These are phyloP conservation scores for Cynopterus brachyotis DNA, from an alignment of 2,113 vertebrate genomes.

Conservation along the genomic window DNA sequence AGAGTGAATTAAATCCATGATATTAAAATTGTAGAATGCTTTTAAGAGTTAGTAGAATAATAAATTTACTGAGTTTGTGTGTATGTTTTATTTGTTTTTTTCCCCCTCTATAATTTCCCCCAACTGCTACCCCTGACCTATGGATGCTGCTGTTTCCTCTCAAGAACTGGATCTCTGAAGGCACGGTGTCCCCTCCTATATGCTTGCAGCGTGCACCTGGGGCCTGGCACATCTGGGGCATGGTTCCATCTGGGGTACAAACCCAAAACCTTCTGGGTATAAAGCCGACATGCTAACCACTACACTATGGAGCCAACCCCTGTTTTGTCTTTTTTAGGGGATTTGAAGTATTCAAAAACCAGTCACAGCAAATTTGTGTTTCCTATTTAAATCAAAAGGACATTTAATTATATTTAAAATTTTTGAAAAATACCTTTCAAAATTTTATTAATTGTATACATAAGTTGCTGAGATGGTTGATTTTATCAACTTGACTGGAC, in stretches of 20 bases:
- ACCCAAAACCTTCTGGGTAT: no score
- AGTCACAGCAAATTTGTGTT: background rate
- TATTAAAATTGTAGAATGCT: background rate
- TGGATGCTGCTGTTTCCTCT: no score
- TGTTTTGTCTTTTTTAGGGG: background rate
- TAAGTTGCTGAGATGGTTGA: background rate
- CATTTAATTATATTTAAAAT: background rate
- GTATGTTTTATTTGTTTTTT: no score
- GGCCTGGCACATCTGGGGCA: no score
- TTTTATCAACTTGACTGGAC: background rate
- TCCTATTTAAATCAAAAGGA: background rate
- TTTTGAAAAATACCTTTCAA: background rate
- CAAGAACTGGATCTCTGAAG: no score
- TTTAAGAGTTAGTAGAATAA: background rate
- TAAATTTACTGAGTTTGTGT: background rate
- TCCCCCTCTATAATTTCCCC: no score
- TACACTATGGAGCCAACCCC: no score
- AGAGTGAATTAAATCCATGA: background rate
- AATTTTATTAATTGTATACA: background rate
- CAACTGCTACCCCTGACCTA: no score
- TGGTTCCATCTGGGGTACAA: no score
- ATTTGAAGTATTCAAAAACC: background rate
- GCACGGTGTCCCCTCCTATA: no score
- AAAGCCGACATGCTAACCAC: no score
- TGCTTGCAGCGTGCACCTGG: no score